phyloP scores from a whole-genome alignment of 2,113 vertebrate genomes.

The Vulpes vulpes region DNA sequence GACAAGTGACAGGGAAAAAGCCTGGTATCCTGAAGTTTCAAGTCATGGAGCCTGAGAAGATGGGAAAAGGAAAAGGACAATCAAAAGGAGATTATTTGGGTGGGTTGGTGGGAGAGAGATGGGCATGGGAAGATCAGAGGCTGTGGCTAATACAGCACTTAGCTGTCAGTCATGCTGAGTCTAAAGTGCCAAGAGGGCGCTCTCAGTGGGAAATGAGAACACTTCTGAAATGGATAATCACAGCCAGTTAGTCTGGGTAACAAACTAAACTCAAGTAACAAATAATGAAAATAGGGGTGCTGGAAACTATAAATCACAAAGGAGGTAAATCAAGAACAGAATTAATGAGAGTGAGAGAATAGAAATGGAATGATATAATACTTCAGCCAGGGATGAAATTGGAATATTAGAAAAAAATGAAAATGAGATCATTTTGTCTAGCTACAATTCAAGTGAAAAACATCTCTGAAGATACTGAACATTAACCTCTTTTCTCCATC shows the following conservation, averaged over 20 bases:
- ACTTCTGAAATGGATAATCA: background rate
- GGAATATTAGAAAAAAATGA: conserved; percentile 24
- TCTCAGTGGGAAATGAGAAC: background rate
- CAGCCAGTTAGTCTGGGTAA: background rate
- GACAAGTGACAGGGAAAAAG: background rate
- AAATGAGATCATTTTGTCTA: background rate
- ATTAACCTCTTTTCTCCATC: background rate
- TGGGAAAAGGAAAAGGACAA: background rate
- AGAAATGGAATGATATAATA: background rate
- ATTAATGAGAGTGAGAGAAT: background rate
- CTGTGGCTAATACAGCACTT: conserved; percentile 12
- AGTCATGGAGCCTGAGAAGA: background rate
- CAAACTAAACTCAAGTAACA: conserved; percentile 31
- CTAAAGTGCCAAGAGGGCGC: background rate
- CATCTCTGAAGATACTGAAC: background rate
- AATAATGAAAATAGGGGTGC: background rate
- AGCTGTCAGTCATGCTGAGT: background rate
- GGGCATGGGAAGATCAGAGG: background rate
- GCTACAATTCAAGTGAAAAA: background rate
- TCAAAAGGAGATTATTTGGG: background rate
- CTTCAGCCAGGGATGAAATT: background rate
- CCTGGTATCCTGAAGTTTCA: background rate
- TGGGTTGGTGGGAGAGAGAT: background rate
- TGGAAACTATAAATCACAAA: background rate
- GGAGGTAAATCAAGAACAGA: background rate